phyloP scores from a whole-genome alignment of 1,140 invertebrate species.

The Liolophura sinensis region DNA sequence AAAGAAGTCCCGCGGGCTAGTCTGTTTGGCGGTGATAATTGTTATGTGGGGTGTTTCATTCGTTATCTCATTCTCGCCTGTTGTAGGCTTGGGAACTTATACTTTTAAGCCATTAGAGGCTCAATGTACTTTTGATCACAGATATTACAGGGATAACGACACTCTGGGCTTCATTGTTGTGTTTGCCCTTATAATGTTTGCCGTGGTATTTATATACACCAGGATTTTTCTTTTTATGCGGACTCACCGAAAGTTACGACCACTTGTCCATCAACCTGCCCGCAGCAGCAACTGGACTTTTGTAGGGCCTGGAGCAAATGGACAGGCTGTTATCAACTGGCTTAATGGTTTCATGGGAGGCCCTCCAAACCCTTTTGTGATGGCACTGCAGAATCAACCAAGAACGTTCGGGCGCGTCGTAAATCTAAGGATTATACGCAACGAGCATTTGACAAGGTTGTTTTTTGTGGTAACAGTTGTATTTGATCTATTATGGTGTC shows the following conservation, averaged over 20 bases:
- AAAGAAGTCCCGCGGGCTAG: slow-evolving; percentile 33
- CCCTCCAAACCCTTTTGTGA: slow-evolving; percentile 16
- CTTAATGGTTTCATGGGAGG: slow-evolving; percentile 40
- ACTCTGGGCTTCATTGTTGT: slow-evolving; percentile 45
- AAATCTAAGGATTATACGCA: slow-evolving; percentile 33
- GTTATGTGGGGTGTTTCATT: slow-evolving; percentile 42
- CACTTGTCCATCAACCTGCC: slow-evolving; percentile 38
- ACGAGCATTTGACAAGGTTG: slow-evolving; percentile 42
- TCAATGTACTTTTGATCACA: slow-evolving; percentile 47
- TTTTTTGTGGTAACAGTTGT: slow-evolving; percentile 37
- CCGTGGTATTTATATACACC: slow-evolving; percentile 41
- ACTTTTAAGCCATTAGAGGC: slow-evolving; percentile 40
- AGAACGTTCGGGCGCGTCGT: slow-evolving; percentile 35
- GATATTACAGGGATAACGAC: slow-evolving; percentile 40
- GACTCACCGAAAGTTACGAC: slow-evolving; percentile 43
- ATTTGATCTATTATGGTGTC: slow-evolving; percentile 34
- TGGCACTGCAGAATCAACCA: slow-evolving; percentile 23
- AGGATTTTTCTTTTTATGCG: slow-evolving; percentile 47
- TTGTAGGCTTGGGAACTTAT: slow-evolving; percentile 46
- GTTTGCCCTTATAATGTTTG: slow-evolving; percentile 31
- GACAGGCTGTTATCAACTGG: slow-evolving; percentile 45
- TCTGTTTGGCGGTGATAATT: slow-evolving; percentile 34
- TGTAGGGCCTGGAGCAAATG: slow-evolving; percentile 45
- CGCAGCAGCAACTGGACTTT: slow-evolving; percentile 49
- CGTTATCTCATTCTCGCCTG: slow-evolving; percentile 43